Percentiles rank a stretch among this genome's conserved stretches.
Evolutionary conservation across 2,113 vertebrate species (phyloP).

Genomic region (Macaca mulatta): DNA sequence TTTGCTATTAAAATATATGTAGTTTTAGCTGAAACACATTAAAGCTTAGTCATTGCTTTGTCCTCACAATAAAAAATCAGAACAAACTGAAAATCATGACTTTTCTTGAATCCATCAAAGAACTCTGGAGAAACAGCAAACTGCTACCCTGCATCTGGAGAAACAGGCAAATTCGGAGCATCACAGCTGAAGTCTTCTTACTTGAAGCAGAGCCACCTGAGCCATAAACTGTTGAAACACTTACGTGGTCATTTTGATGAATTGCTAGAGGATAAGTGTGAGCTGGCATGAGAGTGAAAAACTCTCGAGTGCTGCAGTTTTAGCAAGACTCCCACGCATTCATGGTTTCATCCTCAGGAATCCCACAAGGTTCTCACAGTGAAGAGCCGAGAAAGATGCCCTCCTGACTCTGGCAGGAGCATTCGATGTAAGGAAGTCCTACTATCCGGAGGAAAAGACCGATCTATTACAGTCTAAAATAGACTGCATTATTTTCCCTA

Average conservation of each 20-base stretch:
- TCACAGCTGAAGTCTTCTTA: not conserved
- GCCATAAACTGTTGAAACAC: not conserved
- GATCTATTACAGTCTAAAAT: too few species aligned
- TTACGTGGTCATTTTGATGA: not conserved
- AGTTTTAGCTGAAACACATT: not conserved
- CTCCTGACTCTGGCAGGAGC: not conserved
- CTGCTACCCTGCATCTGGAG: not conserved
- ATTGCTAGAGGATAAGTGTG: not conserved
- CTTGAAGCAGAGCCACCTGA: not conserved
- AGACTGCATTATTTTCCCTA: not conserved
- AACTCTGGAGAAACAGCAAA: not conserved
- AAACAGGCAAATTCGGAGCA: not conserved
- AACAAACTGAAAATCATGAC: not conserved
- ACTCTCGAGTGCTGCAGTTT: not conserved
- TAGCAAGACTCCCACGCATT: not conserved
- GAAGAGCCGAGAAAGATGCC: not conserved
- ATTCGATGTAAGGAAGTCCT: not conserved
- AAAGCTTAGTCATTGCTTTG: not conserved
- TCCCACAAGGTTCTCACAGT: too few species aligned
- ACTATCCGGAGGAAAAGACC: not conserved
- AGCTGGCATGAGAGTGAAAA: not conserved
- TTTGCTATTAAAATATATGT: not conserved
- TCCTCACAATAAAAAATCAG: not conserved
- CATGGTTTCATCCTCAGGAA: not conserved
- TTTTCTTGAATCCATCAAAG: not conserved